A percentile compares a stretch with the other conserved stretches of the same genome.
These are phyloP conservation scores for Tachystola acroxantha DNA, from an alignment of 2,888 invertebrate species.

Conservation along the genomic window DNA sequence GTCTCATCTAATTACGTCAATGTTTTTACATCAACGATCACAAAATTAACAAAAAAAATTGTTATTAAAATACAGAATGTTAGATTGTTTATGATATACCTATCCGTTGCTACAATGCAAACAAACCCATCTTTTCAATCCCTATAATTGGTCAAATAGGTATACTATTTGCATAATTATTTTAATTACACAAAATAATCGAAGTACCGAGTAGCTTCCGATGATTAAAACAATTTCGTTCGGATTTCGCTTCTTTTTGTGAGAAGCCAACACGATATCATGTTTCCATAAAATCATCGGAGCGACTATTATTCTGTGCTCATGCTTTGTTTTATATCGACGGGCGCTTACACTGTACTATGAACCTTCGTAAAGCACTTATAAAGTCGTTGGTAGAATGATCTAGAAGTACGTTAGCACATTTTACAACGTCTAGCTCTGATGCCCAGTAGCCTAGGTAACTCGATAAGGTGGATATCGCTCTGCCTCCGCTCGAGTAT, in stretches of 20 bases:
- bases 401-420: constrained; percentile 22
- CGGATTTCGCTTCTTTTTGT: constrained; percentile 65
- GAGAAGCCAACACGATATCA: constrained; percentile 72
- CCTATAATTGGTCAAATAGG: no score
- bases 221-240: constrained; percentile 76
- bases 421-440: constrained; percentile 24
- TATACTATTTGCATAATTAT: no score
- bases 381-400: constrained; percentile 22
- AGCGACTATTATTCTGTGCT: constrained; percentile 66
- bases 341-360: constrained; percentile 14
- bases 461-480: constrained; percentile 73
- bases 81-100: not conserved
- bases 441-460: constrained; percentile 78
- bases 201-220: constrained; percentile 57
- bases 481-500: constrained; percentile 69
- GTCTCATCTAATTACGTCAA: constrained; percentile 63
- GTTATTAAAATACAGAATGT: not conserved
- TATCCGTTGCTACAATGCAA: no score
- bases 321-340: constrained; percentile 47
- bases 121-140: no score
- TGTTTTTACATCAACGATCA: constrained; percentile 44
- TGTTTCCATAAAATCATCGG: constrained; percentile 76
- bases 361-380: constrained; percentile 18
- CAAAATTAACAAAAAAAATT: constrained; percentile 16
- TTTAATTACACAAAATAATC: no score